A percentile compares a stretch with the other conserved stretches of the same genome.
phyloP scores from a whole-genome alignment of 2,113 vertebrate species.

The Elaphurus davidianus region DNA sequence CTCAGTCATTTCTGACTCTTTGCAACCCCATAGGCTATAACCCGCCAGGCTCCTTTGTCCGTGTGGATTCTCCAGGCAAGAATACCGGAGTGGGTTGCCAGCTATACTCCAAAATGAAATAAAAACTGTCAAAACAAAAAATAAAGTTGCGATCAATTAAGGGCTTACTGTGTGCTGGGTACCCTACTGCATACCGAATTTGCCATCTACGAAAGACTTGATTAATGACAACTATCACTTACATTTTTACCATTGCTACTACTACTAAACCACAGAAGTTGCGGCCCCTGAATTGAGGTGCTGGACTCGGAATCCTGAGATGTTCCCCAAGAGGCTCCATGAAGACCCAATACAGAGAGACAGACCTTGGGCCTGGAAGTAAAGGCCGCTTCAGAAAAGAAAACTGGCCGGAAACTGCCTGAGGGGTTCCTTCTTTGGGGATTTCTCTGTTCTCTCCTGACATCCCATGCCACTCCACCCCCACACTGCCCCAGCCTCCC shows the following conservation, averaged over 20 bases:
- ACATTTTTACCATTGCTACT: too few relatives aligned
- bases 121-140: neutral
- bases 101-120: neutral
- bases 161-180: too few relatives aligned
- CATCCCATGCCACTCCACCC: neutral
- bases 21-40: neutral
- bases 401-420: neutral
- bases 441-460: neutral
- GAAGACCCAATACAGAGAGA: neutral
- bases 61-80: neutral
- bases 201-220: neutral
- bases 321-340: neutral
- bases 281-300: neutral
- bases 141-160: rapidly evolving
- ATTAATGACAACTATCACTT: neutral
- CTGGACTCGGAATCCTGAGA: neutral
- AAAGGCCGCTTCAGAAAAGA: neutral
- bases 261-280: neutral
- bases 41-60: neutral
- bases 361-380: neutral
- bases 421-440: neutral
- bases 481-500: constrained; percentile 20
- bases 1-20: neutral
- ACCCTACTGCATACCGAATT: neutral
- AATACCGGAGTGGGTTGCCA: neutral